These are phyloP conservation scores for Coelopa frigida DNA, from an alignment of 1,140 invertebrate species.

Conservation along the genomic window DNA sequence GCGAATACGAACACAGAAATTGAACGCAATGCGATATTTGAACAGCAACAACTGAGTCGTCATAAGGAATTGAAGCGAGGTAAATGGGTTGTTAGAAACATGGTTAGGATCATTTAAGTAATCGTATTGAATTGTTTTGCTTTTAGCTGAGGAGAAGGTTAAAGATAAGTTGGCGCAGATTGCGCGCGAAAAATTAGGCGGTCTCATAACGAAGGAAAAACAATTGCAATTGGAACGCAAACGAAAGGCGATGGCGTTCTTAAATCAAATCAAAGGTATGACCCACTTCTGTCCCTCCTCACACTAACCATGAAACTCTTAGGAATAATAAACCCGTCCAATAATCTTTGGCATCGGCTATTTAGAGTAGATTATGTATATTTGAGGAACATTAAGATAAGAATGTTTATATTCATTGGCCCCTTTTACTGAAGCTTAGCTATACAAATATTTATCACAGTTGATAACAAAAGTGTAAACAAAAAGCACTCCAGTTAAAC, in stretches of 20 bases:
- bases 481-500: too few species aligned
- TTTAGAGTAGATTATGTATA: too few species aligned
- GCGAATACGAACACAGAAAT: slow-evolving; percentile 14
- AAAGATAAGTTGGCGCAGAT: slow-evolving; percentile 57
- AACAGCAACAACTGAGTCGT: slow-evolving; percentile 11
- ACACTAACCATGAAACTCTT: neutral
- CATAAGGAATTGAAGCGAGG: slow-evolving; percentile 35
- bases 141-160: slow-evolving; percentile 53
- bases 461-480: too few species aligned
- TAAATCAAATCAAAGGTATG: slow-evolving; percentile 51
- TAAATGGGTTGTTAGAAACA: slow-evolving; percentile 10
- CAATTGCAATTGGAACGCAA: slow-evolving; percentile 66
- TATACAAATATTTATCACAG: too few species aligned
- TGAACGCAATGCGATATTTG: slow-evolving; percentile 13
- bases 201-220: slow-evolving; percentile 52
- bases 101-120: neutral
- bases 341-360: too few species aligned
- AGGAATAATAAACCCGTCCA: too few species aligned
- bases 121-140: neutral
- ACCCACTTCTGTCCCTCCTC: neutral
- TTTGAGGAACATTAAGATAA: too few species aligned
- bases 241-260: slow-evolving; percentile 56
- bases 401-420: too few species aligned
- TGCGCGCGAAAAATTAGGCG: slow-evolving; percentile 54
- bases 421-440: too few species aligned